phyloP scores from a whole-genome alignment of 1,140 invertebrate species.

The Gryllus bimaculatus region DNA sequence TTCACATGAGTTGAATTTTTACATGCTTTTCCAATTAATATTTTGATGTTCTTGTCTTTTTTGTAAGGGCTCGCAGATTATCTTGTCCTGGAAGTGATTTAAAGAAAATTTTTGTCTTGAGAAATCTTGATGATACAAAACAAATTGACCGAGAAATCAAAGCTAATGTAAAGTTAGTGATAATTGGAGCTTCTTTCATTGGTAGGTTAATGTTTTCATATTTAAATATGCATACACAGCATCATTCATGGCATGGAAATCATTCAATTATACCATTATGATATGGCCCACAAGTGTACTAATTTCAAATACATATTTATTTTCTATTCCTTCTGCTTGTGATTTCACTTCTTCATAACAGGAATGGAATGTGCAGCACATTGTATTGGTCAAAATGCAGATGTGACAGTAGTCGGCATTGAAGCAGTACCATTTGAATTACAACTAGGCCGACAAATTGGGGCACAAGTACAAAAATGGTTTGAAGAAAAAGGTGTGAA shows the following conservation, averaged over 20 bases:
- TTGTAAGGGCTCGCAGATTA: slow-evolving; percentile 42
- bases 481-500: slow-evolving; percentile 61
- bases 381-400: slow-evolving; percentile 59
- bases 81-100: slow-evolving; percentile 53
- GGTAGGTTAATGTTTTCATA: background rate
- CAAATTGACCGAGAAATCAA: slow-evolving; percentile 45
- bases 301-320: no score
- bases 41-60: background rate
- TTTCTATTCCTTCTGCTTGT: no score
- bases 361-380: slow-evolving; percentile 75
- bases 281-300: no score
- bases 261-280: no score
- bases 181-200: slow-evolving; percentile 72
- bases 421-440: slow-evolving; percentile 61
- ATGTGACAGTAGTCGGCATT: slow-evolving; percentile 63
- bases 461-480: slow-evolving; percentile 49
- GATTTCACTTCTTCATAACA: slow-evolving; percentile 18
- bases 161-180: slow-evolving; percentile 54
- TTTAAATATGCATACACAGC: no score
- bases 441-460: slow-evolving; percentile 64
- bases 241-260: no score
- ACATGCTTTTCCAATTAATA: background rate
- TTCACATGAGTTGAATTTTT: background rate
- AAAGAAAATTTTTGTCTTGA: slow-evolving; percentile 62
- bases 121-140: slow-evolving; percentile 61